Base-by-base conservation (phyloP, 2,797 vertebrate species). In the Periparus ater region DNA sequence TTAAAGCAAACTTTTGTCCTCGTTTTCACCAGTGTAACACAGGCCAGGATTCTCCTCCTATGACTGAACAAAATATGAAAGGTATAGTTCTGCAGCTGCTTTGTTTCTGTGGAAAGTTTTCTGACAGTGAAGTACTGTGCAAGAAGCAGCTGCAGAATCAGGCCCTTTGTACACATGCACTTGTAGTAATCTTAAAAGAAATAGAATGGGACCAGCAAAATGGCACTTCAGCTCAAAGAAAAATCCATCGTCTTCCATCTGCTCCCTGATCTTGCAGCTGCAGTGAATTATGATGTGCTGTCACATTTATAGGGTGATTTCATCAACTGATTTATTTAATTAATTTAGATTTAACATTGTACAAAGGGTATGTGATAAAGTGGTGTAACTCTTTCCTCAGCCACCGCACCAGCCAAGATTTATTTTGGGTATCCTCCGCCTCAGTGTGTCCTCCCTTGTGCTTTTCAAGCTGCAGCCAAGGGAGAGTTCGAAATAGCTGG, bases 221-320 rank as follows among this genome's bases (percentile, higher is more conserved):
- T 92, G 85, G 79, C 63, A 88, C 89, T 93, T 90, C 12, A 86
- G 88, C 95, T 75, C 81, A 48, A 73, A 92, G 85, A 60, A 77
- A 95, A 91, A 94, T 75, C 84, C 91, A 80, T 7, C 60, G 78
- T 95, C 85, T 97, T 93, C 93, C 95, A 96, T 96, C 94, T 97
- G 96, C 95, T 97, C 87, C 70, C 88, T 86, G 79, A 79, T 93
- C 91, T 67, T 89, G 89, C 91, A 93, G 95, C 94, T 93, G 95
- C 81, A 66, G 88, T 97, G 95, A 97, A 96, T 97, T 97, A 97
- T 87, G 81, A 92, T 68, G 67, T 83, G 70, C 91, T 96, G 96
- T 95, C 96, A 97, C 95, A 95, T 97, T 96, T 96, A 97, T 76
- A 94, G 96, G 96, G 95, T 96, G 96, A 97, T 97, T 97, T 97